phyloP scores from a whole-genome alignment of 2,888 invertebrate genomes.

The Mongoloraphidia duomilia region DNA sequence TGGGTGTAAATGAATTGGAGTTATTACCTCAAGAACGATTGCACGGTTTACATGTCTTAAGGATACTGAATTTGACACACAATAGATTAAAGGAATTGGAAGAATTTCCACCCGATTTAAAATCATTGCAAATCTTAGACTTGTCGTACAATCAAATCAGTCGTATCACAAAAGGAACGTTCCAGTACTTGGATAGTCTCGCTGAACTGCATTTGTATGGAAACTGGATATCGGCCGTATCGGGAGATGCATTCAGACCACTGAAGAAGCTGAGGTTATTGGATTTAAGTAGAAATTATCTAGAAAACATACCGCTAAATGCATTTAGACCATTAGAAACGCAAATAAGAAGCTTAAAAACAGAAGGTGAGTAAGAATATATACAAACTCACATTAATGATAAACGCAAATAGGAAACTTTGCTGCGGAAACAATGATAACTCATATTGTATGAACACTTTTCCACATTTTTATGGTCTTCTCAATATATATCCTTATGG shows the following conservation, averaged over 20 bases:
- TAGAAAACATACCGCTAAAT: constrained; percentile 64
- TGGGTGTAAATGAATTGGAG: constrained; percentile 71
- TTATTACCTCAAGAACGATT: constrained; percentile 71
- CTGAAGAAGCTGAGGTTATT: constrained; percentile 60
- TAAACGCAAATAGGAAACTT: too few relatives aligned
- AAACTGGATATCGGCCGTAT: constrained; percentile 67
- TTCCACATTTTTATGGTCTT: too few relatives aligned
- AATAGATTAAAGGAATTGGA: constrained; percentile 70
- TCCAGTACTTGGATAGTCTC: constrained; percentile 60
- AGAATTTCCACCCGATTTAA: constrained; percentile 65
- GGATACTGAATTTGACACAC: constrained; percentile 66
- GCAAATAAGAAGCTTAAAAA: constrained; percentile 58
- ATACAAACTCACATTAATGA: not conserved
- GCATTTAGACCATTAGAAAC: constrained; percentile 68
- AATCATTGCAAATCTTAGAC: constrained; percentile 63
- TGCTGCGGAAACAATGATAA: too few relatives aligned
- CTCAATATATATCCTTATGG: too few relatives aligned
- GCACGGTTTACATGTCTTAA: constrained; percentile 57
- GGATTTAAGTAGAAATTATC: constrained; percentile 70
- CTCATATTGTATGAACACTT: too few relatives aligned
- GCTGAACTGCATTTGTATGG: constrained; percentile 65
- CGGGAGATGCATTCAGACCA: constrained; percentile 62
- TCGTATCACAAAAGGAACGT: constrained; percentile 58
- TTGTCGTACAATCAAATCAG: constrained; percentile 72
- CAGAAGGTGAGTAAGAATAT: constrained; percentile 53